These are phyloP conservation scores for Brachypalpus laphriformis DNA, from an alignment of 2,888 invertebrate genomes.

Conservation along the genomic window DNA sequence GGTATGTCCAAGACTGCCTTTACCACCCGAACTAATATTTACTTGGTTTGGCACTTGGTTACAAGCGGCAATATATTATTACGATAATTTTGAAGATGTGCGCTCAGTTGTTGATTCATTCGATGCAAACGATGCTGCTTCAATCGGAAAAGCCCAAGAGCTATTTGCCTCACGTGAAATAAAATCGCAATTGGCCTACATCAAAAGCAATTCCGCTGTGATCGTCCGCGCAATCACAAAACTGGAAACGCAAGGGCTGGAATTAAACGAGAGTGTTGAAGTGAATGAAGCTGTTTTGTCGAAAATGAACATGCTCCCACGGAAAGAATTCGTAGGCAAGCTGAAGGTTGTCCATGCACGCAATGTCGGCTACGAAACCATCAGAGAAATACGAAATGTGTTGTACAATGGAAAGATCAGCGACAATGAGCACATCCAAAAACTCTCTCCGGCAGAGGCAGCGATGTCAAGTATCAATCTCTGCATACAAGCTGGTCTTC, in stretches of 20 bases:
- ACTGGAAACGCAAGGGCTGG: not conserved
- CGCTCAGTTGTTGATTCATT: not conserved
- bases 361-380: conserved; percentile 6
- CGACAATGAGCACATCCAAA: not conserved
- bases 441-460: not conserved
- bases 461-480: not conserved
- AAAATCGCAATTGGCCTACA: too few relatives aligned
- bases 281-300: not conserved
- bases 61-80: not conserved
- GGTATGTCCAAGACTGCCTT: too few relatives aligned
- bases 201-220: too few relatives aligned
- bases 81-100: not conserved
- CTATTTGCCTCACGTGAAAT: not conserved
- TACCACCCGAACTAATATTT: not conserved
- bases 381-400: not conserved
- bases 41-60: not conserved
- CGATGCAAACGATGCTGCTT: not conserved
- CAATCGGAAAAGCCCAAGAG: too few relatives aligned
- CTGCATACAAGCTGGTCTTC: too few relatives aligned
- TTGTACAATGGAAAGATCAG: conserved; percentile 4
- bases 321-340: not conserved
- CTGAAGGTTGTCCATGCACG: not conserved
- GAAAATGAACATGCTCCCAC: not conserved
- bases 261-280: not conserved
- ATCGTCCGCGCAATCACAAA: not conserved